Conservation (phyloP, 2,888 invertebrate genomes). For the Scaptomyza flava region DNA sequence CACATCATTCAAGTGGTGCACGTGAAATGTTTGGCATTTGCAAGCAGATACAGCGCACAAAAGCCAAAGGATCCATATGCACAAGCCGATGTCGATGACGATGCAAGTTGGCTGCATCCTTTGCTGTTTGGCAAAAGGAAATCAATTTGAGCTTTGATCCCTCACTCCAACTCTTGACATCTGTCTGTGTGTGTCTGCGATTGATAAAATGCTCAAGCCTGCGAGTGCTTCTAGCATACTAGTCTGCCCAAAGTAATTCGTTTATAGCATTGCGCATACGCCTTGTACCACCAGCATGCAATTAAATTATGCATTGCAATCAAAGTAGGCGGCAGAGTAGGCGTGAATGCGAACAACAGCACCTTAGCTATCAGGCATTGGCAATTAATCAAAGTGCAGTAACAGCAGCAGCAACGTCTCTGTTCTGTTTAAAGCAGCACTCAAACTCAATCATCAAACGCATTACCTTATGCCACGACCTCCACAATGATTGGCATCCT, state of each 20-base stretch:
- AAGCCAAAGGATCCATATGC: conserved; percentile 15
- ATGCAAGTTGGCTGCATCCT: conserved; percentile 17
- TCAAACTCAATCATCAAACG: conserved; percentile 67
- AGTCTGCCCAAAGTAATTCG: conserved; percentile 48
- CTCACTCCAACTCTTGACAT: conserved; percentile 10
- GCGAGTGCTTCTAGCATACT: background rate
- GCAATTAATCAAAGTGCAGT: conserved; percentile 73
- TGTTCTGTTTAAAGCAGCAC: conserved; percentile 44
- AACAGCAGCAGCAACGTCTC: conserved; percentile 28
- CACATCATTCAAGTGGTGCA: conserved; percentile 39
- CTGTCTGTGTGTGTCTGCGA: conserved; percentile 11
- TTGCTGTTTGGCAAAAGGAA: conserved; percentile 22
- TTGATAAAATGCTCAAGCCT: conserved; percentile 11
- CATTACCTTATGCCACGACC: conserved; percentile 50
- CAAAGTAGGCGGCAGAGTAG: conserved; percentile 35
- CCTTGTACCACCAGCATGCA: conserved; percentile 30
- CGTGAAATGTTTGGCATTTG: conserved; percentile 47
- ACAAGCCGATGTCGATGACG: background rate
- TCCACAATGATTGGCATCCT: conserved; percentile 8
- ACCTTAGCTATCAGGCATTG: conserved; percentile 53
- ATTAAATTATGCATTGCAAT: conserved; percentile 66
- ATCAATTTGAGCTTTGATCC: conserved; percentile 50
- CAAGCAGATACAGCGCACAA: conserved; percentile 17
- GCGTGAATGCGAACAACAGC: background rate
- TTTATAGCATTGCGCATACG: conserved; percentile 60